These are phyloP conservation scores for Colinus virginianus DNA, from an alignment of 2,113 vertebrate species.

Conservation along the genomic window DNA sequence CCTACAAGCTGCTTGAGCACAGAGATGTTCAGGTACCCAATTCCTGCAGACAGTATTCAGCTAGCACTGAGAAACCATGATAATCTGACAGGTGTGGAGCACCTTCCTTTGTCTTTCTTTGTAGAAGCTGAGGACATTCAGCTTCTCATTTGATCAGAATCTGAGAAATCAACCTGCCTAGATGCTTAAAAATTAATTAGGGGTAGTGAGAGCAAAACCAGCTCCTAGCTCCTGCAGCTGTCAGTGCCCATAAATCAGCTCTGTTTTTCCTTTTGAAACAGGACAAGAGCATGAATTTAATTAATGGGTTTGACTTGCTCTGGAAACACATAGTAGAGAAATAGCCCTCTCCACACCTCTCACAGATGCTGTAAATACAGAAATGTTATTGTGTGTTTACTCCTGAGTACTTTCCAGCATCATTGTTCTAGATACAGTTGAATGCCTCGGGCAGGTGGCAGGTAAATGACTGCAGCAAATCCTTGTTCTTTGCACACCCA, in stretches of 20 bases:
- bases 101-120: background rate
- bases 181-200: conserved; percentile 35
- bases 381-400: conserved; percentile 36
- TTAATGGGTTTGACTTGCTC: conserved; percentile 53
- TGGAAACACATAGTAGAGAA: conserved; percentile 26
- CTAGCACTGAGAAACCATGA: background rate
- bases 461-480: conserved; percentile 23
- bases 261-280: conserved; percentile 19
- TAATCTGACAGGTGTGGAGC: background rate
- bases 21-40: background rate
- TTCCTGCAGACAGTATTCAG: background rate
- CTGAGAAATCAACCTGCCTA: background rate
- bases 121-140: background rate
- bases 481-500: background rate
- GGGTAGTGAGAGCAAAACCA: background rate
- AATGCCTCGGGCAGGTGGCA: conserved; percentile 40
- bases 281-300: conserved; percentile 46
- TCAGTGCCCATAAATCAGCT: conserved; percentile 36
- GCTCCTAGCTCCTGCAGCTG: conserved; percentile 1
- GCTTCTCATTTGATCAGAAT: background rate
- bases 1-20: background rate
- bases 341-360: background rate
- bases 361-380: conserved; percentile 23
- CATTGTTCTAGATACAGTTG: conserved; percentile 19
- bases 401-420: conserved; percentile 1